Percentiles rank a stretch among this genome's conserved stretches.
Conservation (phyloP, 2,113 vertebrate species). For the Anarhynchus alexandrinus region DNA sequence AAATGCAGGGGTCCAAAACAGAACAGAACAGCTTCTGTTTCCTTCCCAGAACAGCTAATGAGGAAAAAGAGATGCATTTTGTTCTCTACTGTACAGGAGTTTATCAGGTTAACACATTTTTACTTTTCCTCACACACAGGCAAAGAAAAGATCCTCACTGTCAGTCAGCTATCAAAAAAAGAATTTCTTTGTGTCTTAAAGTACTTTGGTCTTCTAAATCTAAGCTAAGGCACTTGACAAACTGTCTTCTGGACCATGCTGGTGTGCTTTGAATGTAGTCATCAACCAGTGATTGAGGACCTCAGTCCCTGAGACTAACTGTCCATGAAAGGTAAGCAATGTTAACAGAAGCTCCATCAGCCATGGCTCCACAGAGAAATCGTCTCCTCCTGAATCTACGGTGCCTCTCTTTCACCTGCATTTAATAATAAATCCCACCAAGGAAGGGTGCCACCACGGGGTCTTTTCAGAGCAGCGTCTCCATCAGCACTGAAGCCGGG, state of each 20-base stretch:
- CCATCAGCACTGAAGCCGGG: background rate
- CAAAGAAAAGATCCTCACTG: background rate
- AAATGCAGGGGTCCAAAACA: rapidly evolving
- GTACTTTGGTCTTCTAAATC: background rate
- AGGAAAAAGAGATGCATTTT: background rate
- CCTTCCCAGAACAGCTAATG: background rate
- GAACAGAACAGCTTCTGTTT: too few species aligned
- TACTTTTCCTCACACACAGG: background rate
- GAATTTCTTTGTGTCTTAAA: background rate
- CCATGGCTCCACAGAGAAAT: background rate
- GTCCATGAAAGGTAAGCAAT: background rate
- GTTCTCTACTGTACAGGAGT: background rate
- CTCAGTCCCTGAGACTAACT: background rate
- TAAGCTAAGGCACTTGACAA: background rate
- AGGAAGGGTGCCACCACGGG: background rate
- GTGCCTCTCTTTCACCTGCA: background rate
- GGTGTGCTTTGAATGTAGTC: background rate
- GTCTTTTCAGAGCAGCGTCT: background rate
- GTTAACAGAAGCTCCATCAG: background rate
- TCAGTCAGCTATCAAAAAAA: background rate
- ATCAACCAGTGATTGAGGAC: background rate
- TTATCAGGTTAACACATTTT: background rate
- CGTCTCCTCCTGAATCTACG: rapidly evolving
- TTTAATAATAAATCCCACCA: background rate
- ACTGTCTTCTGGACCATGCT: background rate